Base-by-base conservation (phyloP, 2,888 invertebrate genomes). In the Drosophila infuscata region DNA sequence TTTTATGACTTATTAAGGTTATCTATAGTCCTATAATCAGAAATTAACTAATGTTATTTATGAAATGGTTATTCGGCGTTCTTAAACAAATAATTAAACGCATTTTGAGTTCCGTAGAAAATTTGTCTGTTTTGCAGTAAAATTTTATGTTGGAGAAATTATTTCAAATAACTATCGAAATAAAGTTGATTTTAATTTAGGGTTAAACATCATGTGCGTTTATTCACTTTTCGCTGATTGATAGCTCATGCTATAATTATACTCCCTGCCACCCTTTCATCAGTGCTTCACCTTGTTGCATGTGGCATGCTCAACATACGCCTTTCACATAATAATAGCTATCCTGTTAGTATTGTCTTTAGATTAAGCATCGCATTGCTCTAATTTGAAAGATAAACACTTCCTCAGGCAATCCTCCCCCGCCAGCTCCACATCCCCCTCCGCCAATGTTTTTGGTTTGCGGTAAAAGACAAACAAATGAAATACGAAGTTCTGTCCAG, bases 381-480 rank as follows among this genome's bases (percentile, higher is more conserved):
- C 70, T 84, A 86, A 89, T 85, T 89, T 68, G 81, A 81, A 76
- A 74, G 61, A 78, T 58, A 82, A 85, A 89, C 69, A 46, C 85
- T 20, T 57, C 73, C 53, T 1, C 3, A 33, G 89, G 72, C 63
- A 67, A 61, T 29, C 38, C 3, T 1, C 17, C 38, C 30, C 30
- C 11, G 15, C 20, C n/a, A 9, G 3, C 3, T 35, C 7, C 36
- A 15, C 6, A 0, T 9, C n/a, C 38, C 36, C n/a, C 20, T 11
- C 15, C 20, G 2, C 36, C 48, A n/a, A 12, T 20, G 6, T 20
- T 32, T 41, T 38, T 8, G 46, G 6, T 6, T 11, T 62, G 76
- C 36, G 52, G 30, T 48, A 49, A 51, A 76, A 76, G 33, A 79
- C 68, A 85, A 82, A 73, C 88, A 85, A 88, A 87, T 76, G 81